Conservation (phyloP, 1,140 invertebrate genomes). For the Panagrolaimus sp. region DNA sequence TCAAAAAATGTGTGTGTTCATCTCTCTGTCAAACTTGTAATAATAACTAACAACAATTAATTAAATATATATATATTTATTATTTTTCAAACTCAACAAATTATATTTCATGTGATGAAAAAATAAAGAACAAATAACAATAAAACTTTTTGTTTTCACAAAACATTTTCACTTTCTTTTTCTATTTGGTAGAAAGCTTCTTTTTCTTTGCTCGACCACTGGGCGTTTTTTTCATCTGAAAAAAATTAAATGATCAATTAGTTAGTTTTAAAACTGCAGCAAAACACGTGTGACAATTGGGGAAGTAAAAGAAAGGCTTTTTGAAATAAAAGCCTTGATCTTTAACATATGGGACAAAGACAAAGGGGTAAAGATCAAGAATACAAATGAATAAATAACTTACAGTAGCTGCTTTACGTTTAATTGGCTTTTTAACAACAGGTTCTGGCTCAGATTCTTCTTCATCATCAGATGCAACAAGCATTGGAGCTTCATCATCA, state of each 20-base stretch:
- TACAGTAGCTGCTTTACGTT: conserved; percentile 2
- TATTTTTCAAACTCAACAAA: conserved; percentile 11
- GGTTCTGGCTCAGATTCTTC: neutral
- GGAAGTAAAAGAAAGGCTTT: too few species aligned
- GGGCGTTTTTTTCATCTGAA: conserved; percentile 2
- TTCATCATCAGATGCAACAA: too few species aligned
- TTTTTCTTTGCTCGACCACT: conserved; percentile 8
- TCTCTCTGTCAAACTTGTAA: too few species aligned
- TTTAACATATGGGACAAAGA: too few species aligned
- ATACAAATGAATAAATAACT: neutral
- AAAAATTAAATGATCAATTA: neutral
- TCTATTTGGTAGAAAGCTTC: neutral
- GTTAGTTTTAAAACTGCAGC: neutral
- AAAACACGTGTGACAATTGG: neutral
- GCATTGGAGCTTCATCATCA: neutral
- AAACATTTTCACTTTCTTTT: too few species aligned
- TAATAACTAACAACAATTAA: conserved; percentile 7
- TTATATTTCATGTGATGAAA: neutral
- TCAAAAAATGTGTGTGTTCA: neutral
- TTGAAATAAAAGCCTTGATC: too few species aligned
- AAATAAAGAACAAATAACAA: neutral
- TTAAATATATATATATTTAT: neutral
- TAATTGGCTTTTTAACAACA: neutral
- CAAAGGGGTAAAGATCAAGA: too few species aligned
- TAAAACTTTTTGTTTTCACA: neutral